Evolutionary conservation across 2,113 vertebrate genomes (phyloP), one percentile per base, ranked within the genome.

Genomic region (Microcebus ravelobensis): DNA sequence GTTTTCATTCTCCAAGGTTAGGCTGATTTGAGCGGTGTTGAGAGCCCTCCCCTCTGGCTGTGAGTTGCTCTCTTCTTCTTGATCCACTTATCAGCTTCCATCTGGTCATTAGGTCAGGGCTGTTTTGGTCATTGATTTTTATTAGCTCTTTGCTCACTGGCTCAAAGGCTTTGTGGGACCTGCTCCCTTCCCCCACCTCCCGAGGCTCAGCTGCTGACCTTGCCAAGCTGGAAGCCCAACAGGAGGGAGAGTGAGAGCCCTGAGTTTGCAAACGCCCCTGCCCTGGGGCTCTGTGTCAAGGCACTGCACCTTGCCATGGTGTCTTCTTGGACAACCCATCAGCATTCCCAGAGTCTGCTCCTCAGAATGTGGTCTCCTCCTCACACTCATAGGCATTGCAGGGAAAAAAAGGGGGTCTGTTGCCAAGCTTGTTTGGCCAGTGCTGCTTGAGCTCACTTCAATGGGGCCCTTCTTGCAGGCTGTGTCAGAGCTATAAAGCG

Each of bases 91-190:
- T 91, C 95, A 71, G 50, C 68, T 82, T 83, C 45, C 81, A 71
- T 94, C 96, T 73, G 4, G 0, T 70, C 9, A 29, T 94, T 59
- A 65, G 71, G 81, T 25, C 25, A 2, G n/a, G 39, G 50, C 82
- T 83, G 68, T 89, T 93, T 76, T 34, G 45, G 90, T 91, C 67
- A 59, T 57, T 97, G 96, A 55, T 70, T 97, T 95, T 97, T 96
- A 94, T 93, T 84, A 88, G 65, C 42, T 91, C 31, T 87, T 74
- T 91, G 67, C 57, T 96, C 80, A 90, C 55, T 31, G 67, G 67
- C 85, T 42, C 57, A 48, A 25, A 87, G 87, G 39, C 61, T 27
- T 0, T 34, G 52, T 71, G 87, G n/a, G 9, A 36, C 91, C 67
- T n/a, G 67, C 57, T 88, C 39, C 3, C 3, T 34, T 74, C 5